A percentile compares a stretch with the other conserved stretches of the same genome.
Evolutionary conservation across 2,797 vertebrate genomes (phyloP).

Genomic region (Cuculus canorus): DNA sequence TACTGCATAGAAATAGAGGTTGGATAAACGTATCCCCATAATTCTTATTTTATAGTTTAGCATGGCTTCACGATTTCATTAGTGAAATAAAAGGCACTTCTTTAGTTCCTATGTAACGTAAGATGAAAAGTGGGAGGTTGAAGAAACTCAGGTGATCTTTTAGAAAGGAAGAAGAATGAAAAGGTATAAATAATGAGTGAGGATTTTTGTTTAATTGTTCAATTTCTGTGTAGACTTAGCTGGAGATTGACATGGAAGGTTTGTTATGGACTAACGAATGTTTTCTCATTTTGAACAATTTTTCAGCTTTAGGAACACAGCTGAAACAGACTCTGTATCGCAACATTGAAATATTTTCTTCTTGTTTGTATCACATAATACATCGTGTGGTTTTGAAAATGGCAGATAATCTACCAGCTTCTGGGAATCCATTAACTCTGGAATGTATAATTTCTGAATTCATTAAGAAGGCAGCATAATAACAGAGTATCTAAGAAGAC

Average conservation of each 20-base stretch:
- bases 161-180: background rate
- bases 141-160: background rate
- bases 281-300: background rate
- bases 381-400: background rate
- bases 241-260: background rate
- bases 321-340: background rate
- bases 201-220: background rate
- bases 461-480: background rate
- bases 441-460: background rate
- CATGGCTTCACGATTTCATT: background rate
- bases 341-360: background rate
- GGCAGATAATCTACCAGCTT: background rate
- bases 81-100: background rate
- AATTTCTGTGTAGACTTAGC: background rate
- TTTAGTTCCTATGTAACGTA: background rate
- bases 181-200: background rate
- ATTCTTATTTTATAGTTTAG: background rate
- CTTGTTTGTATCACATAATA: background rate
- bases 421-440: background rate
- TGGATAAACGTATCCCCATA: background rate
- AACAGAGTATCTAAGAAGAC: background rate
- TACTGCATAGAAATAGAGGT: background rate
- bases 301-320: conserved; percentile 1
- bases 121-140: background rate
- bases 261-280: background rate